These are phyloP conservation scores for Gymnopithys bicolor DNA, from an alignment of 2,797 vertebrate genomes.

Conservation along the genomic window DNA sequence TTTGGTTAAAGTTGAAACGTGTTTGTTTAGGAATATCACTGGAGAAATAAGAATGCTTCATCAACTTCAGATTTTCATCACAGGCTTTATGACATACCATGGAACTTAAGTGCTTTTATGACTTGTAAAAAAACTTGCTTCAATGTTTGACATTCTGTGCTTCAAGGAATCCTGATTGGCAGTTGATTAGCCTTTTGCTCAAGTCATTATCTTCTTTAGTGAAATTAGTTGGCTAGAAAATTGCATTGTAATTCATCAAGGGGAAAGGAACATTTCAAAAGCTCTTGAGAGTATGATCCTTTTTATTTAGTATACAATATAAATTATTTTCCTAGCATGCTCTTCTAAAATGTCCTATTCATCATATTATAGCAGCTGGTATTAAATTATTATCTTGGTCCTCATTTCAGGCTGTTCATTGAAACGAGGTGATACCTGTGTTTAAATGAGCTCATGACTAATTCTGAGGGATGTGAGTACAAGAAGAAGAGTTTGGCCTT, in stretches of 20 bases:
- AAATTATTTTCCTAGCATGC: constrained; percentile 62
- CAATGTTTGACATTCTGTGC: constrained; percentile 89
- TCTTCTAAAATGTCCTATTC: constrained; percentile 59
- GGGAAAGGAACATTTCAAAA: constrained; percentile 73
- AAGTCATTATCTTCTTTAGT: constrained; percentile 93
- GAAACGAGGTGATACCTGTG: constrained; percentile 41
- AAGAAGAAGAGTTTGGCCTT: background rate
- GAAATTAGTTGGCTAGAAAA: constrained; percentile 94
- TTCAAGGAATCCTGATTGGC: constrained; percentile 91
- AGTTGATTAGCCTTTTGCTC: constrained; percentile 96
- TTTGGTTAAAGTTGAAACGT: constrained; percentile 66
- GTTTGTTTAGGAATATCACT: constrained; percentile 75
- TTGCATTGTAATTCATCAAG: constrained; percentile 88
- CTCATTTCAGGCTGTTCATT: constrained; percentile 36
- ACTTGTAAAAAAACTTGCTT: constrained; percentile 83
- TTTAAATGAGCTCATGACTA: constrained; percentile 14
- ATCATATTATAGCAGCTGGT: constrained; percentile 45
- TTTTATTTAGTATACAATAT: constrained; percentile 75
- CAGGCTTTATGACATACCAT: constrained; percentile 70
- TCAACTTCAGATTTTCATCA: constrained; percentile 72
- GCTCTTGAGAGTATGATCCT: constrained; percentile 65
- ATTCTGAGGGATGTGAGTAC: background rate
- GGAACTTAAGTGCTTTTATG: constrained; percentile 79
- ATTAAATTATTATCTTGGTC: constrained; percentile 53
- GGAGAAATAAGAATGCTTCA: constrained; percentile 75